Conservation (phyloP, 2,888 invertebrate species). For the Exocentrus adspersus region DNA sequence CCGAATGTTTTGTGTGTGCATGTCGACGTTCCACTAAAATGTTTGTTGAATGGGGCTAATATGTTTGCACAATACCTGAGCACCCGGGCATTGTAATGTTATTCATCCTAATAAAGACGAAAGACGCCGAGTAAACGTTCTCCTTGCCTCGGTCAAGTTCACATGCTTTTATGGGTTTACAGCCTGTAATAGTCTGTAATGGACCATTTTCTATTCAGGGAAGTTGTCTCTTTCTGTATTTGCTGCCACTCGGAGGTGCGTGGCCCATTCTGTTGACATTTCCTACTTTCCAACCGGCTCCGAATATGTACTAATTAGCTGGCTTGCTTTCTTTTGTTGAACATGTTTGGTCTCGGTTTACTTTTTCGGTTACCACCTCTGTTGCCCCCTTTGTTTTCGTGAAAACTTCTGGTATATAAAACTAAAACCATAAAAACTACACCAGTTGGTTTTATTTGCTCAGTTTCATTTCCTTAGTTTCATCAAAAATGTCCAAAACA, state of each 20-base stretch:
- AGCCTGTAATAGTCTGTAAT: conserved; percentile 25
- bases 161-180: conserved; percentile 22
- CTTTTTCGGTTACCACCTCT: conserved; percentile 2
- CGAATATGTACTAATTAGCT: conserved; percentile 21
- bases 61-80: conserved; percentile 46
- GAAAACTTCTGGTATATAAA: too few species aligned
- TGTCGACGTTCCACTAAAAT: conserved; percentile 26
- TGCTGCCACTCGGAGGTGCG: conserved; percentile 19
- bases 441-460: too few species aligned
- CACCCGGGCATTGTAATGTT: conserved; percentile 20
- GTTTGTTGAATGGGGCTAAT: conserved; percentile 40
- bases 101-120: conserved; percentile 33
- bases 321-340: conserved; percentile 22
- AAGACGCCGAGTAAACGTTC: conserved; percentile 22
- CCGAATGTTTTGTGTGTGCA: conserved; percentile 29
- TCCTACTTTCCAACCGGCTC: conserved; percentile 22
- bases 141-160: conserved; percentile 20
- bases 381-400: too few species aligned
- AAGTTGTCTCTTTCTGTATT: conserved; percentile 23
- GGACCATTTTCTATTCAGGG: conserved; percentile 25
- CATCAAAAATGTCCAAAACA: conserved; percentile 1
- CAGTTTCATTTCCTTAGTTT: conserved; percentile 23
- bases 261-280: conserved; percentile 8
- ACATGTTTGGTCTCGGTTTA: conserved; percentile 9
- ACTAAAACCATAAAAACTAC: too few species aligned